These are phyloP conservation scores for Amblyopsis hoosieri DNA, from an alignment of 2,797 vertebrate genomes.

Conservation along the genomic window DNA sequence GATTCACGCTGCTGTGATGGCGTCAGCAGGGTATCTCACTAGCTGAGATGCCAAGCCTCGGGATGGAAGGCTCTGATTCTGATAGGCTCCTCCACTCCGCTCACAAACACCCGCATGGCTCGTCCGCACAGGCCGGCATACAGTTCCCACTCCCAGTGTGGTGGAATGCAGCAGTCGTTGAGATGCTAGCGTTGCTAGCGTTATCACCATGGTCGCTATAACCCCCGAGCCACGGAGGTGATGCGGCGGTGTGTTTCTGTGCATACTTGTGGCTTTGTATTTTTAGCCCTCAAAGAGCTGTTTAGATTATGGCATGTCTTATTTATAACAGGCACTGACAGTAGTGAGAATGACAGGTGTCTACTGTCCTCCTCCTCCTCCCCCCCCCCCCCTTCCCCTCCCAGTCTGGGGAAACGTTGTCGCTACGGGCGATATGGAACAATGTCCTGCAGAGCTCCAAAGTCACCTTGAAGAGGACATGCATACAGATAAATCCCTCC, in stretches of 20 bases:
- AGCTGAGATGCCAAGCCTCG: slow-evolving; percentile 17
- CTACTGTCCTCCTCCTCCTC: too few species aligned
- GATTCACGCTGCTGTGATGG: slow-evolving; percentile 30
- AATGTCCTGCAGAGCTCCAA: slow-evolving; percentile 47
- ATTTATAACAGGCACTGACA: slow-evolving; percentile 79
- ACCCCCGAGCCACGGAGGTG: slow-evolving; percentile 53
- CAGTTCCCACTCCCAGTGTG: slow-evolving; percentile 7
- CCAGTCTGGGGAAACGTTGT: slow-evolving; percentile 44
- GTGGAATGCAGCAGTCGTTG: slow-evolving; percentile 41
- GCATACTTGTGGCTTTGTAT: slow-evolving; percentile 59
- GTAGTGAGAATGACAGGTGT: slow-evolving; percentile 78
- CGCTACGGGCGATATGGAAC: slow-evolving; percentile 48
- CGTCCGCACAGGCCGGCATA: slow-evolving; percentile 10
- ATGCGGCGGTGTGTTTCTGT: slow-evolving; percentile 57
- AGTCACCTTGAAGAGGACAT: slow-evolving; percentile 72
- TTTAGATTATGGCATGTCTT: slow-evolving; percentile 71
- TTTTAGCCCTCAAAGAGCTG: slow-evolving; percentile 62
- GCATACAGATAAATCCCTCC: not conserved
- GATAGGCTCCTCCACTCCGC: slow-evolving; percentile 5
- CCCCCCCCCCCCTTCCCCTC: slow-evolving; percentile 33
- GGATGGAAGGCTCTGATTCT: slow-evolving; percentile 32
- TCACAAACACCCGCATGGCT: not conserved
- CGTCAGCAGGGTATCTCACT: slow-evolving; percentile 29
- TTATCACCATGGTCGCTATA: slow-evolving; percentile 55
- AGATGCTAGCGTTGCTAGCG: slow-evolving; percentile 15